Evolutionary conservation across 1,140 invertebrate species (phyloP), one percentile per base, ranked within the genome.

Genomic region (Trypoxylus dichotomus): DNA sequence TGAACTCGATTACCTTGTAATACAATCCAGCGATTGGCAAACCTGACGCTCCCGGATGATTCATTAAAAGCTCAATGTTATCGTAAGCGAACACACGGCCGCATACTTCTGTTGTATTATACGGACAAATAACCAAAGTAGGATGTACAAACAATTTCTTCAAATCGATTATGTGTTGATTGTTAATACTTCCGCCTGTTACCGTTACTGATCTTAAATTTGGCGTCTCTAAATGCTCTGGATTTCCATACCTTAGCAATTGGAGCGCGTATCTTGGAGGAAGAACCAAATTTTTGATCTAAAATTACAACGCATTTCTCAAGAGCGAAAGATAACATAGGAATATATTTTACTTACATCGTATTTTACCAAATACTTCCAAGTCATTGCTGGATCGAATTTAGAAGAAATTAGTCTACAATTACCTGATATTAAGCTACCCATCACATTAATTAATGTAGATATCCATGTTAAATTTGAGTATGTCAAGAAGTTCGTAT

Each of bases 351-450:
- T 13, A 15, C 43, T 47, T 47, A 68, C 63, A 7, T 68, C 27
- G 63, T 68, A 68, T 29, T 68, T 68, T 68, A 27, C 15, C 11
- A 68, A 29, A 24, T 68, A 68, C 6, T 68, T 68, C 63, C 63
- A 68, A 1, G 63, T 24, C 19, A 24, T 19, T 68, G 21, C 63
- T 15, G 27, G 24, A 27, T 68, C 63, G 19, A 68, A 68, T 27
- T 68, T 13, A 8, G 63, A 24, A 5, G 24, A 19, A 27, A 68
- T 27, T 8, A 68, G 21, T 68, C 27, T 19, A 13, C 24, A 27
- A 13, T 24, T 25, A 27, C 24, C 21, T 8, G 63, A 25, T 21
- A 29, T 68, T 8, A 68, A 13, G 19, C 63, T 68, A 13, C 24
- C 19, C 6, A 68, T 21, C 11, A 29, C 19, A 24, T 11, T 13